Evolutionary conservation across 2,797 vertebrate species (phyloP).

Genomic region (Propithecus perrieri): DNA sequence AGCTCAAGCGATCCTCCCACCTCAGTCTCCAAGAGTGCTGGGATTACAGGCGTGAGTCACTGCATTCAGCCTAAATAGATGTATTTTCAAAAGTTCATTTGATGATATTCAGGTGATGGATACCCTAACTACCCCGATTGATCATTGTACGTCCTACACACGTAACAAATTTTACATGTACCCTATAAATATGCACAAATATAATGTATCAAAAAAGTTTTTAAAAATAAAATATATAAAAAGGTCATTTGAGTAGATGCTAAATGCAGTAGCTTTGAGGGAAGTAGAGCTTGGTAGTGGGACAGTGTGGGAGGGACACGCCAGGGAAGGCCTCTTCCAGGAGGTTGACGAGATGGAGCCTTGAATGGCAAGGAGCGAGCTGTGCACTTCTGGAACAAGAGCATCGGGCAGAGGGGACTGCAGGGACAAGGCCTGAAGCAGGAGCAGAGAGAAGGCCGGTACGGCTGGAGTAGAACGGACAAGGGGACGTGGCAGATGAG

Average conservation of each 20-base stretch:
- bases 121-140: neutral
- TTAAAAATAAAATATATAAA: neutral
- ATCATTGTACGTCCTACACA: neutral
- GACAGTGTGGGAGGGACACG: too few relatives aligned
- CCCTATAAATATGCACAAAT: neutral
- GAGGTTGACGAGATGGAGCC: neutral
- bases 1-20: neutral
- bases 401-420: neutral
- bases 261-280: neutral
- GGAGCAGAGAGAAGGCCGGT: neutral
- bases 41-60: neutral
- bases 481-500: too few relatives aligned
- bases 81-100: neutral
- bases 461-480: too few relatives aligned
- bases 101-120: neutral
- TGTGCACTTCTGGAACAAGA: neutral
- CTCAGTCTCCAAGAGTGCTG: neutral
- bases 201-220: neutral
- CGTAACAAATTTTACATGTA: neutral
- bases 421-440: neutral
- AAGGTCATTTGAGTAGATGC: neutral
- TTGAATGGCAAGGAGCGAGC: neutral
- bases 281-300: neutral
- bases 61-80: neutral
- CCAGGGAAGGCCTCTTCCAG: too few relatives aligned